These are phyloP conservation scores for Astur gentilis DNA, from an alignment of 2,113 vertebrate genomes.

Conservation along the genomic window DNA sequence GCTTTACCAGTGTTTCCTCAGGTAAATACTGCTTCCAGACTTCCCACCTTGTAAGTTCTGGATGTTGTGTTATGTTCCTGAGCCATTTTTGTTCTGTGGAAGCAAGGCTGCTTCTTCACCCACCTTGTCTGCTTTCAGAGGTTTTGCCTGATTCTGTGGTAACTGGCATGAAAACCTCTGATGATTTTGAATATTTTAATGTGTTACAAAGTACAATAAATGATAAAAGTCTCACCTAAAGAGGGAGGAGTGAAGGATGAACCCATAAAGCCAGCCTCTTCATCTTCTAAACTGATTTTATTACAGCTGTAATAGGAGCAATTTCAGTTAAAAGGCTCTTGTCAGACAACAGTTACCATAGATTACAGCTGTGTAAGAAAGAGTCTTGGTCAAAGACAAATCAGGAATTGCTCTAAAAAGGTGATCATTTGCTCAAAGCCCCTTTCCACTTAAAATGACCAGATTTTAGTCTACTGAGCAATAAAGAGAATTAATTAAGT, in stretches of 20 bases:
- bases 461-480: background rate
- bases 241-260: background rate
- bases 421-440: background rate
- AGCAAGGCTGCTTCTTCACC: background rate
- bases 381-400: slow-evolving; percentile 8
- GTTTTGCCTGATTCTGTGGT: background rate
- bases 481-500: background rate
- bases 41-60: background rate
- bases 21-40: background rate
- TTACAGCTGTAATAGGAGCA: slow-evolving; percentile 64
- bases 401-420: background rate
- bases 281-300: slow-evolving; percentile 69
- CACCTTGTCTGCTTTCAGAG: background rate
- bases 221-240: slow-evolving; percentile 19
- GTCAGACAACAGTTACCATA: slow-evolving; percentile 63
- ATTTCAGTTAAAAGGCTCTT: slow-evolving; percentile 67
- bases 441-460: background rate
- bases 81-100: background rate
- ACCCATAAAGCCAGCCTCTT: slow-evolving; percentile 49
- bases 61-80: background rate
- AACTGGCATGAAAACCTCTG: background rate
- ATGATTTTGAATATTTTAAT: slow-evolving; percentile 29
- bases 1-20: background rate
- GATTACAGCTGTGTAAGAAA: slow-evolving; percentile 48
- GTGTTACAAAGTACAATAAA: slow-evolving; percentile 5